A percentile compares a stretch with the other conserved stretches of the same genome.
phyloP scores from a whole-genome alignment of 2,797 vertebrate genomes.

The Dryobates pubescens region DNA sequence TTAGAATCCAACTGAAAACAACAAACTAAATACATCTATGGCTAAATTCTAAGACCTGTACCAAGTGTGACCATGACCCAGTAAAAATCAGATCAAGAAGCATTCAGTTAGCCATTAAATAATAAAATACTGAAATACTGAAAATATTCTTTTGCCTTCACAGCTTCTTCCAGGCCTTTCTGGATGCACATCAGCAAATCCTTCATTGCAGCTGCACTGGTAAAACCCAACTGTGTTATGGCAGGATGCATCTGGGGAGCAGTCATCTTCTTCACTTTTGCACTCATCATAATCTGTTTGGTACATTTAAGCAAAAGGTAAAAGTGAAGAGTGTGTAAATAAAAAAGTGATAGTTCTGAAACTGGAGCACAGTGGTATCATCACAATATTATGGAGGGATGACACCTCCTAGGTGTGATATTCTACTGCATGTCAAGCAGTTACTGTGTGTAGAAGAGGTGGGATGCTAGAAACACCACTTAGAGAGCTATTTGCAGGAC shows the following conservation, averaged over 20 bases:
- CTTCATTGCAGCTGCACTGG: constrained; percentile 78
- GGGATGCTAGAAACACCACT: background rate
- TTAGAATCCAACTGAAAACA: background rate
- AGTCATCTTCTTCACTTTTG: constrained; percentile 76
- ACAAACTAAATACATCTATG: background rate
- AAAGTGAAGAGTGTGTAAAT: background rate
- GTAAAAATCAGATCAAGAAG: background rate
- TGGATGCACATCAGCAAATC: constrained; percentile 66
- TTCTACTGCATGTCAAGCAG: background rate
- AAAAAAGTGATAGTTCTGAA: background rate
- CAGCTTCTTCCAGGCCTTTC: constrained; percentile 82
- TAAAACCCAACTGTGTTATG: constrained; percentile 82
- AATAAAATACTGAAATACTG: too few species aligned
- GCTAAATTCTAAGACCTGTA: background rate
- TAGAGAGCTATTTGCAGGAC: background rate
- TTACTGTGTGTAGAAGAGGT: background rate
- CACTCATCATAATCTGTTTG: constrained; percentile 85
- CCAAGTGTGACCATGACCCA: background rate
- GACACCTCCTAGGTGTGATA: background rate
- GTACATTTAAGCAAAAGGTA: background rate
- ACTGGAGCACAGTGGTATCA: accelerated
- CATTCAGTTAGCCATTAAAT: background rate
- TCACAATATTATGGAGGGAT: background rate
- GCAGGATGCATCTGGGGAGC: constrained; percentile 79
- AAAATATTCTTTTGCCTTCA: constrained; percentile 73